Conservation (phyloP, 37 sponge, comb jelly and placozoan species). For the Theonella swinhoei region DNA sequence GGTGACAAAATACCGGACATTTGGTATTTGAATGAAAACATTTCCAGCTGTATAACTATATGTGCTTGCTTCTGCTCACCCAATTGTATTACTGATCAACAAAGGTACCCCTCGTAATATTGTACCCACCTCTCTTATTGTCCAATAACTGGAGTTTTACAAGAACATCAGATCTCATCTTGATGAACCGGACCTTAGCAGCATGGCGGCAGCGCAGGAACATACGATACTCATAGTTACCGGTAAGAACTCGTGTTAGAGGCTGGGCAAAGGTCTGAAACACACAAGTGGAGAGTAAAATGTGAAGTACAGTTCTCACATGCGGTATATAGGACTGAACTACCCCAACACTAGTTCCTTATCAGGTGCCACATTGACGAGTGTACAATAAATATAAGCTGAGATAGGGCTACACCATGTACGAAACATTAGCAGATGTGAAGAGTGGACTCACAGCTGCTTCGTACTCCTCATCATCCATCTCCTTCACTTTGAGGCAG, state of each 20-base stretch:
- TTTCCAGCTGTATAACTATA: too few relatives aligned
- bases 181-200: slow-evolving; percentile 72
- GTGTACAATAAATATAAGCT: too few relatives aligned
- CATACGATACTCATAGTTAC: slow-evolving; percentile 89
- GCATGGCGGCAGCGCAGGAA: slow-evolving; percentile 82
- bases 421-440: too few relatives aligned
- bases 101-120: too few relatives aligned
- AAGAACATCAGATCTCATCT: slow-evolving; percentile 79
- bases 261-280: slow-evolving; percentile 78
- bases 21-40: too few relatives aligned
- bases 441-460: slow-evolving; percentile 65
- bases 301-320: neutral
- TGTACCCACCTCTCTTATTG: slow-evolving; percentile 81
- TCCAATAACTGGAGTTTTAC: slow-evolving; percentile 88
- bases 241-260: slow-evolving; percentile 77
- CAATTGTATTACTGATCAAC: too few relatives aligned
- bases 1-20: too few relatives aligned
- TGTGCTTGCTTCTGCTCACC: too few relatives aligned
- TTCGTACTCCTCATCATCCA: slow-evolving; percentile 96
- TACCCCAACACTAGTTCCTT: too few relatives aligned
- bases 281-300: neutral
- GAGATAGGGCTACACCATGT: too few relatives aligned
- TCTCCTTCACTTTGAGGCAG: slow-evolving; percentile 96
- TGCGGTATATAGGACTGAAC: too few relatives aligned
- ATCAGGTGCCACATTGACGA: too few relatives aligned